Evolutionary conservation across 2,888 invertebrate species (phyloP), one percentile per base, ranked within the genome.

Genomic region (Athalia cordata): DNA sequence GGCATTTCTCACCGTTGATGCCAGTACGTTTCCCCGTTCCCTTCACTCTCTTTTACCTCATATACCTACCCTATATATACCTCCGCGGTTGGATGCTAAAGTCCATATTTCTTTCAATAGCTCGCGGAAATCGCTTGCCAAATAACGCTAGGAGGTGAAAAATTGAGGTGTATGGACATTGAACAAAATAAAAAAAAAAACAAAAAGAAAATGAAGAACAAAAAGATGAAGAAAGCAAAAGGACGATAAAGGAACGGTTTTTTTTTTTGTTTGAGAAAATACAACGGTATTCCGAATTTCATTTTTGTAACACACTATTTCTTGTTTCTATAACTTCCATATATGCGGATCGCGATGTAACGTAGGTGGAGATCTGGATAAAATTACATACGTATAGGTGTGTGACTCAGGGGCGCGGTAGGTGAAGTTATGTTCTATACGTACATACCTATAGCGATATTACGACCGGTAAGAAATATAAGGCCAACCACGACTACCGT

Each of bases 1-100:
- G 85, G 85, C 83, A 85, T 85, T 86, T 85, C 86, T 85, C 86
- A 83, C 84, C 81, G 77, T 78, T 29, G 29, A 81, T 11, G 50
- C 15, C 13, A 13, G 29, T 50, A 13, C 43, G 49, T 59, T 13
- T 52, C 68, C 52, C 29, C 29, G 15, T 29, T 52, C 68, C 7
- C 68, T 43, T 68, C 68, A 29, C 68, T 8, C 29, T 11, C 68
- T 52, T 13, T 7, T 64, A 6, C 64, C 4, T 6, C 29, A 43
- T 55, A 55, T n/a, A n/a, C 3, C n/a, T 55, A 55, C 55, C 55
- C 55, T 55, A n/a, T n/a, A 8, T 55, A 11, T 55, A 11, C n/a
- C 55, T 55, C 55, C n/a, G 5, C 64, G n/a, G 59, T 49, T 13
- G 66, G 66, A 47, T 49, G 66, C 66, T 66, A 49, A 66, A 49